Evolutionary conservation across 2,888 invertebrate species (phyloP), one percentile per base, ranked within the genome.

Genomic region (Eumacrocentrus americanus): DNA sequence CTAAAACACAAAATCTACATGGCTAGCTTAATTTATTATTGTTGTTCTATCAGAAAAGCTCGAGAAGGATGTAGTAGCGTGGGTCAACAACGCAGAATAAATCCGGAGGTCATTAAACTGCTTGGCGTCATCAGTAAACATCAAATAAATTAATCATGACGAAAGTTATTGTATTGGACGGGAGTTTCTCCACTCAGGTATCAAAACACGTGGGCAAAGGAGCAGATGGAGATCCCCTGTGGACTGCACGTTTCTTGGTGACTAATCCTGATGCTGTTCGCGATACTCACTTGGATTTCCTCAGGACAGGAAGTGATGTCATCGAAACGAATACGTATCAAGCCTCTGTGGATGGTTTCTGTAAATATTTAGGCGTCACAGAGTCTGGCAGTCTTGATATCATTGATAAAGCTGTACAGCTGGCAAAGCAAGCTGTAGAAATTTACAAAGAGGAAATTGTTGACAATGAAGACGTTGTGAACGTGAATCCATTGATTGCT

Each of bases 151-250:
- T n/a, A n/a, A n/a, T n/a, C n/a, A n/a, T n/a, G n/a, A n/a, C n/a
- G n/a, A 67, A 65, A 23, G 62, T 70, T 18, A 65, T 34, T 1
- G 76, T 87, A n/a, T 66, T 87, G 42, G 88, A 88, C 67, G 93
- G 93, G 0, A 93, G 94, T 2, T 92, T 94, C 80, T 90, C 91
- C 9, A 89, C 92, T 6, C 93, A 93, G 80, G 84, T 94, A 67
- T 88, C 89, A 1, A 88, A 88, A 51, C 89, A 91, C 78, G 89
- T 91, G 16, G 87, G 88, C 0, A 86, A 88, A 67, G 86, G 87
- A 57, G 89, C 93, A 60, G 91, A 94, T 77, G 91, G 91, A 0
- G 93, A 95, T 80, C 93, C 94, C 0, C 81, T 96, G 29, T 96
- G 95, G 95, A 94, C 92, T 73, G 90, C 94, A 3, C 85, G 91